Evolutionary conservation across 2,888 invertebrate species (phyloP).

Genomic region (Chaetogeoica ovagalla): DNA sequence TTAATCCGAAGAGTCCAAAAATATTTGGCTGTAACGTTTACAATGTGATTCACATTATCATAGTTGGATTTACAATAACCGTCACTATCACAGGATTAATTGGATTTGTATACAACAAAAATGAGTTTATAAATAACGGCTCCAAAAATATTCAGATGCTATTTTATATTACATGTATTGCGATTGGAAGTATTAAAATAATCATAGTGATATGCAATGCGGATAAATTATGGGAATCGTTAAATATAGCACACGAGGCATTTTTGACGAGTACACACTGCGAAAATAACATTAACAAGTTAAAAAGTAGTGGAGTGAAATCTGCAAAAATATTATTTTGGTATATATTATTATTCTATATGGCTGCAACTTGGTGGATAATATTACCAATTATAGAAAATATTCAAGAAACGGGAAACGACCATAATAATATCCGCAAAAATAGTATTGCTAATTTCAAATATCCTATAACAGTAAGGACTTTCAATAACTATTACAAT

Average conservation of each 20-base stretch:
- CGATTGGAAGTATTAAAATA: neutral
- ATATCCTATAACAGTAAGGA: neutral
- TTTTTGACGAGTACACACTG: neutral
- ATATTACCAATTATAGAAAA: neutral
- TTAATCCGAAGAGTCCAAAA: constrained; percentile 4
- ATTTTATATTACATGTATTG: constrained; percentile 6
- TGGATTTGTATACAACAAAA: neutral
- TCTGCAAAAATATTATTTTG: neutral
- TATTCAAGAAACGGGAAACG: neutral
- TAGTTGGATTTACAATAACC: neutral
- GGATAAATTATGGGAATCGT: neutral
- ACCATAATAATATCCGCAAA: neutral
- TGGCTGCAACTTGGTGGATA: neutral
- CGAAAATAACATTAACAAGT: neutral
- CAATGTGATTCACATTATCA: neutral
- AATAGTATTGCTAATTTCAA: neutral
- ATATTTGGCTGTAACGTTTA: constrained; percentile 7
- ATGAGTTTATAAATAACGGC: neutral
- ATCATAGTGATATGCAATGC: neutral
- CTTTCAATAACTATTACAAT: neutral
- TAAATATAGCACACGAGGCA: neutral
- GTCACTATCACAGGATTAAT: neutral
- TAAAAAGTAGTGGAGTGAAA: neutral
- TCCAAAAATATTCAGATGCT: neutral
- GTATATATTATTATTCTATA: neutral